Evolutionary conservation across 2,888 invertebrate species (phyloP).

Genomic region (Drosophila mimetica): DNA sequence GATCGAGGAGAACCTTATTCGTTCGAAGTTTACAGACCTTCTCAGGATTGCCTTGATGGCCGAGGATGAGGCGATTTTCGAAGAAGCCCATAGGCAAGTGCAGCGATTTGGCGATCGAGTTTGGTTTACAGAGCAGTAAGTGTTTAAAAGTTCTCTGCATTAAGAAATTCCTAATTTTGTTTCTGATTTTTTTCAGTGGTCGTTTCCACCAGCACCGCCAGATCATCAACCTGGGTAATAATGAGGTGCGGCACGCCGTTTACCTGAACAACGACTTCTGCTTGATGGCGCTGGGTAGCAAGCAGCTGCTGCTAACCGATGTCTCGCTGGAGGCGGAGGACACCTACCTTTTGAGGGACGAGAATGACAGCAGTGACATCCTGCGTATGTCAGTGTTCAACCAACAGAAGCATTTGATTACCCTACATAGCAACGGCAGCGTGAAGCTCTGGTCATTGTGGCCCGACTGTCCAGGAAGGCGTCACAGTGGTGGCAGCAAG

Average conservation of each 20-base stretch:
- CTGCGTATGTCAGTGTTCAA: slow-evolving; percentile 75
- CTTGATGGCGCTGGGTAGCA: slow-evolving; percentile 75
- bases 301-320: slow-evolving; percentile 78
- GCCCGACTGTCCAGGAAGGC: slow-evolving; percentile 57
- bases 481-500: slow-evolving; percentile 22
- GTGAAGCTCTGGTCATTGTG: slow-evolving; percentile 81
- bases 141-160: not conserved
- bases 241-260: slow-evolving; percentile 68
- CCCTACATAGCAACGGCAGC: slow-evolving; percentile 79
- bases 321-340: slow-evolving; percentile 79
- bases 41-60: slow-evolving; percentile 82
- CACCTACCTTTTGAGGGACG: slow-evolving; percentile 69
- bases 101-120: slow-evolving; percentile 70
- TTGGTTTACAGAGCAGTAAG: slow-evolving; percentile 83
- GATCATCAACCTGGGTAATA: slow-evolving; percentile 77
- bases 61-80: slow-evolving; percentile 65
- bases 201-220: slow-evolving; percentile 83
- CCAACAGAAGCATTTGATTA: slow-evolving; percentile 75
- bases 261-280: slow-evolving; percentile 81
- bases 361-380: slow-evolving; percentile 57
- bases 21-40: slow-evolving; percentile 78
- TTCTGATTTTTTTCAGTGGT: slow-evolving; percentile 64
- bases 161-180: not conserved
- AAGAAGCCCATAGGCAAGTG: slow-evolving; percentile 81
- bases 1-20: slow-evolving; percentile 82